Conservation (phyloP, 2,113 vertebrate genomes). For the Nycticryphes semicollaris region DNA sequence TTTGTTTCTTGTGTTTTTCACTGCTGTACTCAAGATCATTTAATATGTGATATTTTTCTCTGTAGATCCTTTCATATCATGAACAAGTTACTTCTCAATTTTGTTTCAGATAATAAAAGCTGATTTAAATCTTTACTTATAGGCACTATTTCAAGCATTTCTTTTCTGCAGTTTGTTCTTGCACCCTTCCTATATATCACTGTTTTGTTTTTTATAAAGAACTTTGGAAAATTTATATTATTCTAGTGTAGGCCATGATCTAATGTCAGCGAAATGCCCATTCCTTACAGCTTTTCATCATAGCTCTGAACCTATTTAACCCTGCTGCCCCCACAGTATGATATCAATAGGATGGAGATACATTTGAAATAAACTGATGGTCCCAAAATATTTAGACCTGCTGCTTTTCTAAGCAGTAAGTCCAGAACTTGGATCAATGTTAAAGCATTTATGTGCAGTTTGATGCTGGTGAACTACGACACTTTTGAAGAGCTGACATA, state of each 20-base stretch:
- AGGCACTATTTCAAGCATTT: not conserved
- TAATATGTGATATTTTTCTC: not conserved
- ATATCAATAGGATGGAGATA: not conserved
- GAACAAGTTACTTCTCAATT: not conserved
- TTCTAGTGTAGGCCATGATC: not conserved
- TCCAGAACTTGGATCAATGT: not conserved
- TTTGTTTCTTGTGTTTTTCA: slow-evolving; percentile 20
- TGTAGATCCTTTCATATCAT: not conserved
- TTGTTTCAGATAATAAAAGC: not conserved
- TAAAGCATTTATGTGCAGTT: not conserved
- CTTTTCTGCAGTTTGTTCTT: not conserved
- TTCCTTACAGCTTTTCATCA: not conserved
- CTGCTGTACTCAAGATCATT: not conserved
- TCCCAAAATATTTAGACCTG: not conserved
- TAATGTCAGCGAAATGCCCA: not conserved
- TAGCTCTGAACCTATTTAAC: not conserved
- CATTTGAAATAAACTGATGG: not conserved
- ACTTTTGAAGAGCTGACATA: not conserved
- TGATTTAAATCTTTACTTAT: not conserved
- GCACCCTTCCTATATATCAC: not conserved
- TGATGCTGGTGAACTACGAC: not conserved
- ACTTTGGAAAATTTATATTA: not conserved
- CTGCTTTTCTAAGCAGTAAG: not conserved
- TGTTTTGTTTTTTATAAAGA: not conserved
- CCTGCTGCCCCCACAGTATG: not conserved